A percentile compares a stretch with the other conserved stretches of the same genome.
Evolutionary conservation across 2,113 vertebrate species (phyloP).

Genomic region (Damaliscus lunatus): DNA sequence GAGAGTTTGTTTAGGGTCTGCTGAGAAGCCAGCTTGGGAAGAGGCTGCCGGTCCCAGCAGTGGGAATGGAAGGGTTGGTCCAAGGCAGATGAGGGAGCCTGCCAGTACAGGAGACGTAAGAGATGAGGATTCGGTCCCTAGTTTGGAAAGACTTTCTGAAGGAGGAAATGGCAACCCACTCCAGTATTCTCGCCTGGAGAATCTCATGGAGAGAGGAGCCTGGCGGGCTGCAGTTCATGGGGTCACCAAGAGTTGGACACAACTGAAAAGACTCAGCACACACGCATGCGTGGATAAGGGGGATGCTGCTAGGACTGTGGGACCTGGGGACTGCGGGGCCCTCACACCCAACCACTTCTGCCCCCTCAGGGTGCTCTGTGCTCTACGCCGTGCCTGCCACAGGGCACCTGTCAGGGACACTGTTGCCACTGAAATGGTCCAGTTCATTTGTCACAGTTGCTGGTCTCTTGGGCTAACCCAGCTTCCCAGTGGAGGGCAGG

Average conservation of each 20-base stretch:
- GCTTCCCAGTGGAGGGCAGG: not conserved
- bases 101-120: not conserved
- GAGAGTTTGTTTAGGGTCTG: not conserved
- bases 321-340: fast-evolving
- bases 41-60: not conserved
- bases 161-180: not conserved
- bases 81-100: not conserved
- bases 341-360: not conserved
- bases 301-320: not conserved
- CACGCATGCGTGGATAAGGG: fast-evolving
- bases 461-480: not conserved
- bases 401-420: not conserved
- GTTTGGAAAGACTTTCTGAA: not conserved
- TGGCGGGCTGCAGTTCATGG: not conserved
- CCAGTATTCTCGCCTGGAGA: not conserved
- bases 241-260: not conserved
- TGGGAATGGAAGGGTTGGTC: not conserved
- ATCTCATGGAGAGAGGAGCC: not conserved
- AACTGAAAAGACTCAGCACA: not conserved
- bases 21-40: not conserved
- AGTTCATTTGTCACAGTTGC: not conserved
- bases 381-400: not conserved
- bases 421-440: not conserved
- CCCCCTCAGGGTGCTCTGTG: fast-evolving
- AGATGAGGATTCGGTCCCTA: not conserved